Evolutionary conservation across 2,797 vertebrate species (phyloP).

Genomic region (Gymnoscopelus microlampas): DNA sequence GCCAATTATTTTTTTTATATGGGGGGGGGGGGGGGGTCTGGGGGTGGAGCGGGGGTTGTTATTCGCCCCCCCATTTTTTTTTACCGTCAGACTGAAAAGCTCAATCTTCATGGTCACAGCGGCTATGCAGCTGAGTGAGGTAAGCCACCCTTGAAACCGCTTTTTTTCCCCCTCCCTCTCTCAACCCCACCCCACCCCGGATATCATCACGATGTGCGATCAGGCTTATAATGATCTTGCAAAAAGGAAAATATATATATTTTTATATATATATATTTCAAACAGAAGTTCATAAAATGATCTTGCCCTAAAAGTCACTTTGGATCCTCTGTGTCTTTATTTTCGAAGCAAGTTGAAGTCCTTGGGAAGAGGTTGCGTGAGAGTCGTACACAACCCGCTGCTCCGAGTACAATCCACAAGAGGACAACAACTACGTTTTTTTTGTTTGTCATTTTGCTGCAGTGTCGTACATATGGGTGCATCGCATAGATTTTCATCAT

Average conservation of each 20-base stretch:
- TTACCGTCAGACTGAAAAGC: conserved; percentile 83
- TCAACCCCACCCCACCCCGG: conserved; percentile 70
- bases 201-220: conserved; percentile 75
- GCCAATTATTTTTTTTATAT: conserved; percentile 76
- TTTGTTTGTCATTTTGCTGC: conserved; percentile 60
- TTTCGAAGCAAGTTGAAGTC: conserved; percentile 75
- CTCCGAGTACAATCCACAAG: conserved; percentile 76
- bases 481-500: conserved; percentile 54
- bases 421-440: conserved; percentile 52
- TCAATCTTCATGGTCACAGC: conserved; percentile 90
- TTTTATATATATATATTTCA: conserved; percentile 70
- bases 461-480: conserved; percentile 63
- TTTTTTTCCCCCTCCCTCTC: conserved; percentile 82
- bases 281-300: conserved; percentile 79
- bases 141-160: conserved; percentile 84
- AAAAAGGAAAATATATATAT: conserved; percentile 71
- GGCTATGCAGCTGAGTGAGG: conserved; percentile 89
- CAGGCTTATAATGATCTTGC: conserved; percentile 75
- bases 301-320: conserved; percentile 69
- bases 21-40: conserved; percentile 16
- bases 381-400: conserved; percentile 77
- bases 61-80: conserved; percentile 56
- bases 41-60: conserved; percentile 61
- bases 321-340: conserved; percentile 74
- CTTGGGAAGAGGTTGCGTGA: conserved; percentile 53